Evolutionary conservation across 2,113 vertebrate genomes (phyloP).

Genomic region (Trogon surrucura): DNA sequence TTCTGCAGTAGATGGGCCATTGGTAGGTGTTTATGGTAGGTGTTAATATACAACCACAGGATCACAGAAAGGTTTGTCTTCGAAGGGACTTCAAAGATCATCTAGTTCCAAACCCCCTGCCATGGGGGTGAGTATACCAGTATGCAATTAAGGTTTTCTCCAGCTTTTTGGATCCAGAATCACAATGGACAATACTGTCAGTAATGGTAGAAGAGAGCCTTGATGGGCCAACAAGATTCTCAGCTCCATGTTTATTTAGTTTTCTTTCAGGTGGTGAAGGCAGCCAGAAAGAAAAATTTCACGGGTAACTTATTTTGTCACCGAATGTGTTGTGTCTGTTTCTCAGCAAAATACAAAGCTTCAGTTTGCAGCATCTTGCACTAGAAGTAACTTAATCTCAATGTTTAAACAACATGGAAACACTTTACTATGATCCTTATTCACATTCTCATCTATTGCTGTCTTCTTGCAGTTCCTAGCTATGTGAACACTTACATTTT

Average conservation of each 20-base stretch:
- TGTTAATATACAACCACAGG: neutral
- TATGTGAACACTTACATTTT: conserved; percentile 1
- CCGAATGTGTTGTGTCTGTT: conserved; percentile 22
- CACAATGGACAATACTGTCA: neutral
- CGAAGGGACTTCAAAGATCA: too few relatives aligned
- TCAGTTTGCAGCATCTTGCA: conserved; percentile 4
- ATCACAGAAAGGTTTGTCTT: too few relatives aligned
- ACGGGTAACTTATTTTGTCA: conserved; percentile 16
- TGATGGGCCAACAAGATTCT: neutral
- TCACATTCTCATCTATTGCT: neutral
- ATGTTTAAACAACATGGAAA: neutral
- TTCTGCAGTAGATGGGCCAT: neutral
- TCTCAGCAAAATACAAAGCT: neutral
- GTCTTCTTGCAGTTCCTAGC: neutral
- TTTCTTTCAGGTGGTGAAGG: neutral
- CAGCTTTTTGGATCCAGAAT: neutral
- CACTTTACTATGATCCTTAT: neutral
- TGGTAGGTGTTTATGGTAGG: neutral
- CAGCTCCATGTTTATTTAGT: neutral
- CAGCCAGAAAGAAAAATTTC: conserved; percentile 3
- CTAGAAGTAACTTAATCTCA: neutral
- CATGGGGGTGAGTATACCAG: neutral
- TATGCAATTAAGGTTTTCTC: neutral
- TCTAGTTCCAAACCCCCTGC: neutral
- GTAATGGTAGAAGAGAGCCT: neutral